These are phyloP conservation scores for Falco columbarius DNA, from an alignment of 2,797 vertebrate genomes.

Conservation along the genomic window DNA sequence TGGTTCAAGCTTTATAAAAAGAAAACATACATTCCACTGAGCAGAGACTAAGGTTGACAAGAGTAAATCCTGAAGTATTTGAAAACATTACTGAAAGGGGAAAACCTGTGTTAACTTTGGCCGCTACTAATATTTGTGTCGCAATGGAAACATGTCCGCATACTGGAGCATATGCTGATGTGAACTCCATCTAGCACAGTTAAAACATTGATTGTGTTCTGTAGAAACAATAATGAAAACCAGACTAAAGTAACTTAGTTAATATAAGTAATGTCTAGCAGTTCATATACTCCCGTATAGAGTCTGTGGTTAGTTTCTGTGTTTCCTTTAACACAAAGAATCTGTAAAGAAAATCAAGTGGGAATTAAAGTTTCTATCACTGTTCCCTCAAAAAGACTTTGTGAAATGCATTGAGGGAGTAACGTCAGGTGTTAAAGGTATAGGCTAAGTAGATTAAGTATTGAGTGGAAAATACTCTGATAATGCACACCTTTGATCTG, in stretches of 20 bases:
- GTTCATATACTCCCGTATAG: background rate
- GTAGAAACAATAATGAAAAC: background rate
- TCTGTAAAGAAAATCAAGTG: background rate
- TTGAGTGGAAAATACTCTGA: background rate
- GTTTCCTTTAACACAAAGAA: background rate
- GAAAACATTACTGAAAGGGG: background rate
- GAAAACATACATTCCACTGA: background rate
- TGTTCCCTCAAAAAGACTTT: background rate
- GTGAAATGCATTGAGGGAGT: background rate
- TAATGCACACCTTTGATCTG: background rate
- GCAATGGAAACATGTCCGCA: background rate
- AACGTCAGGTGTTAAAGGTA: background rate
- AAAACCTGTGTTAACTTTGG: background rate
- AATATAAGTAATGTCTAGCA: background rate
- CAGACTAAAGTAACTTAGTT: background rate
- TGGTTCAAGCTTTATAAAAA: background rate
- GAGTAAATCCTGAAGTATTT: background rate
- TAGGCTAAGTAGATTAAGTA: background rate
- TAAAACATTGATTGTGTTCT: background rate
- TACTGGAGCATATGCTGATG: background rate
- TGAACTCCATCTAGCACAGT: background rate
- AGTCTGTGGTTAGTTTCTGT: background rate
- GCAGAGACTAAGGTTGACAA: background rate
- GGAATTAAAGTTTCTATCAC: background rate
- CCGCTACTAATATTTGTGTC: background rate